These are phyloP conservation scores for Menura novaehollandiae DNA, from an alignment of 2,113 vertebrate genomes.

Conservation along the genomic window DNA sequence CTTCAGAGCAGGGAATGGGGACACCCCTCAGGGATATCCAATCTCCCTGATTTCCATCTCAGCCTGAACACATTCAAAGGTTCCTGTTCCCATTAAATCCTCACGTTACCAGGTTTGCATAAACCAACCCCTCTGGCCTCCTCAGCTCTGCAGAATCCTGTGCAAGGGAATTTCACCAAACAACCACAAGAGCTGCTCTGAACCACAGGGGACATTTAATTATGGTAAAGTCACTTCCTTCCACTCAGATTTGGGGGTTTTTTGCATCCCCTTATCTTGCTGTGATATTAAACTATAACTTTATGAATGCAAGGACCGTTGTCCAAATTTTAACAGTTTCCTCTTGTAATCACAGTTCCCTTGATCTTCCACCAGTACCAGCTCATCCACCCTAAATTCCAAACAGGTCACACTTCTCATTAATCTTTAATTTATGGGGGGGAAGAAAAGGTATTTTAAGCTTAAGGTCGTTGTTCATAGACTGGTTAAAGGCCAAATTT, in stretches of 20 bases:
- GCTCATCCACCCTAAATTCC: not conserved
- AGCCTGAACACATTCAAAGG: not conserved
- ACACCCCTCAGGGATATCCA: not conserved
- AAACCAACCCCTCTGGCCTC: not conserved
- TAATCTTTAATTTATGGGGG: not conserved
- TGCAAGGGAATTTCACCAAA: not conserved
- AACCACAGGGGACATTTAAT: not conserved
- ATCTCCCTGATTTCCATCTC: not conserved
- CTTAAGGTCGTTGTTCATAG: not conserved
- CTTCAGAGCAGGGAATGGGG: not conserved
- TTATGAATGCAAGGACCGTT: not conserved
- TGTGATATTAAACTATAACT: not conserved
- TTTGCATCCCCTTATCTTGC: not conserved
- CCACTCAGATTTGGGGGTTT: accelerated
- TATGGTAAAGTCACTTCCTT: not conserved
- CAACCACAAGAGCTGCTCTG: not conserved
- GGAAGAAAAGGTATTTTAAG: not conserved
- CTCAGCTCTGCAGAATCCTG: not conserved
- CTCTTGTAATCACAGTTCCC: not conserved
- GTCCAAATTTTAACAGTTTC: not conserved
- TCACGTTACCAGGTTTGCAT: accelerated
- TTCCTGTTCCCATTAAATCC: not conserved
- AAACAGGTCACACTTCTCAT: not conserved
- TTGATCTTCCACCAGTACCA: not conserved
- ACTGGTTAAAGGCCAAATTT: not conserved